A percentile compares a stretch with the other conserved stretches of the same genome.
Conservation (phyloP, 2,888 invertebrate genomes). For the Listrodromus nycthemerus region DNA sequence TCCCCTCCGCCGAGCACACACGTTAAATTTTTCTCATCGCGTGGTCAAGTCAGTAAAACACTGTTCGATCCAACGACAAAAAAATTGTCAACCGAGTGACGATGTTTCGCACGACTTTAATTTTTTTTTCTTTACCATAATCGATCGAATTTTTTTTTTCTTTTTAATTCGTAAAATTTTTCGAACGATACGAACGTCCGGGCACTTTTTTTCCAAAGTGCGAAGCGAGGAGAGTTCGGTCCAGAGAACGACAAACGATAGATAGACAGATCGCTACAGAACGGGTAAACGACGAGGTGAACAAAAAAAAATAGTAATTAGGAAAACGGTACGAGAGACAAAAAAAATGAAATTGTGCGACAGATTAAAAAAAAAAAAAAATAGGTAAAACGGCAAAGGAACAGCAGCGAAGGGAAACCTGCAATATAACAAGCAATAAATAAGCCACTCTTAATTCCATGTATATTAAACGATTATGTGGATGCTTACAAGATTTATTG, state of each 20-base stretch:
- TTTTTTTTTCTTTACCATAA: not conserved
- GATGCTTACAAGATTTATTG: conserved; percentile 82
- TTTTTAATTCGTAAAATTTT: conserved; percentile 1
- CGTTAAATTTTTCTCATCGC: conserved; percentile 53
- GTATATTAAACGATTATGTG: conserved; percentile 83
- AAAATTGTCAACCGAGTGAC: conserved; percentile 25
- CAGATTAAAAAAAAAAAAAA: not conserved
- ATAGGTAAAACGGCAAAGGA: conserved; percentile 41
- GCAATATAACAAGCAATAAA: conserved; percentile 84
- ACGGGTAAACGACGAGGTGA: too few relatives aligned
- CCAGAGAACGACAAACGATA: conserved; percentile 38
- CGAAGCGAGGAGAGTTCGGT: conserved; percentile 44
- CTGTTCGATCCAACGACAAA: conserved; percentile 7
- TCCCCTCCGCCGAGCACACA: not conserved
- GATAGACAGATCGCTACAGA: conserved; percentile 32
- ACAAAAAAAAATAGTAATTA: conserved; percentile 45
- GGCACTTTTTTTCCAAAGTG: conserved; percentile 45
- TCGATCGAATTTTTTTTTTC: conserved; percentile 18
- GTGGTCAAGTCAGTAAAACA: conserved; percentile 31
- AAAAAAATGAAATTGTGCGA: conserved; percentile 12
- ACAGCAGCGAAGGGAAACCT: conserved; percentile 81
- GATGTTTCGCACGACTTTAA: conserved; percentile 35
- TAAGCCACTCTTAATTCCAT: conserved; percentile 83
- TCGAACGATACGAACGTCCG: not conserved
- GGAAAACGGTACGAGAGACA: not conserved